phyloP scores from a whole-genome alignment of 2,113 vertebrate genomes.

The rat (Rattus norvegicus) region DNA sequence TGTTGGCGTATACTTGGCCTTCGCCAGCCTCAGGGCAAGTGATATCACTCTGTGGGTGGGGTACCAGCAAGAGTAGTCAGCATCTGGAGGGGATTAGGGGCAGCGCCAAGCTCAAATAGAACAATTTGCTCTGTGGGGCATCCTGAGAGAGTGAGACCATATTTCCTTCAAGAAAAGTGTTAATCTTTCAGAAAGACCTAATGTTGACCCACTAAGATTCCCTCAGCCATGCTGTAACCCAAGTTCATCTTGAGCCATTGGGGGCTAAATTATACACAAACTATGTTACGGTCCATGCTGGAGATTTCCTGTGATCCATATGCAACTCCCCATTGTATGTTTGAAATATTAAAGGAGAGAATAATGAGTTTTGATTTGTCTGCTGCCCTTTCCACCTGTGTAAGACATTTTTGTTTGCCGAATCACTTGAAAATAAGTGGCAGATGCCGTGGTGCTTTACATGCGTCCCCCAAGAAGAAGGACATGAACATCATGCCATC shows the following conservation, averaged over 20 bases:
- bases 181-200: not conserved
- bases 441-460: not conserved
- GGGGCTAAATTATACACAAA: not conserved
- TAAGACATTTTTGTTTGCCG: not conserved
- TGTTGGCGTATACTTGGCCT: not conserved
- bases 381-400: not conserved
- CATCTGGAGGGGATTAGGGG: not conserved
- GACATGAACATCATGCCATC: not conserved
- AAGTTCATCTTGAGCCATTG: not conserved
- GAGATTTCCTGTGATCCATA: not conserved
- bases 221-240: not conserved
- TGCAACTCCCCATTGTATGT: not conserved
- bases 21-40: too few species aligned
- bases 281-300: too few species aligned
- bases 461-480: not conserved
- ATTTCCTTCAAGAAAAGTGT: not conserved
- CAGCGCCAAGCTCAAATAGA: not conserved
- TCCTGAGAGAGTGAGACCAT: not conserved
- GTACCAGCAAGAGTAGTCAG: not conserved
- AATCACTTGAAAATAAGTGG: constrained; percentile 1
- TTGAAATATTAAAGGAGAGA: not conserved
- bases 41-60: too few species aligned
- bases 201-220: not conserved
- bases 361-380: not conserved
- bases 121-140: too few species aligned